Conservation (phyloP, 1,140 invertebrate species). For the Scaptomyza pallida region DNA sequence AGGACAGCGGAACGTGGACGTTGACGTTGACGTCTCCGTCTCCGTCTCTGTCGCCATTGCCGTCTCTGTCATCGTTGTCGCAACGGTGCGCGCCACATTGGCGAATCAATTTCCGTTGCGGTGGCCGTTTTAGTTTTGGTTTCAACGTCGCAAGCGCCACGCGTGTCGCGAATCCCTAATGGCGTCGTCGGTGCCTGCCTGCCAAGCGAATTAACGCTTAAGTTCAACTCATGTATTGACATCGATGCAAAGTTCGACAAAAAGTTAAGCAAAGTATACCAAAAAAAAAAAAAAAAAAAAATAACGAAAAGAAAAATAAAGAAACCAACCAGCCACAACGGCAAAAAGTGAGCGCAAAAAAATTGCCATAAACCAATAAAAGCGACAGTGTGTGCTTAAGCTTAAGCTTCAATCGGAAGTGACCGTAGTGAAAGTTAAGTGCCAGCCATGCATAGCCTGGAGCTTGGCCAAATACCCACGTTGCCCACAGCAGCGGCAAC, state of each 20-base stretch:
- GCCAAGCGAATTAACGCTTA: constrained; percentile 43
- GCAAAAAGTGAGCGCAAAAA: constrained; percentile 30
- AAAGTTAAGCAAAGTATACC: constrained; percentile 1
- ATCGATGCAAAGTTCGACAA: constrained; percentile 4
- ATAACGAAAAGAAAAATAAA: not conserved
- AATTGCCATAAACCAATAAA: constrained; percentile 1
- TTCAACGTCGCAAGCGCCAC: constrained; percentile 74
- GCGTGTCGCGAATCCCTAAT: constrained; percentile 78
- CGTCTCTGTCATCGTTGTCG: constrained; percentile 38
- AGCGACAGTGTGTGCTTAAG: no score
- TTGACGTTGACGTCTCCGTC: constrained; percentile 44
- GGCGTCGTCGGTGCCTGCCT: constrained; percentile 53
- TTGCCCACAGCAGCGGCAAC: constrained; percentile 34
- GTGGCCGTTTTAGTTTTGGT: constrained; percentile 80
- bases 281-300: constrained; percentile 2
- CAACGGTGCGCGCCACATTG: constrained; percentile 60
- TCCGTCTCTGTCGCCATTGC: constrained; percentile 33
- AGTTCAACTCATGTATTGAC: constrained; percentile 20
- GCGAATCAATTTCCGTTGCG: constrained; percentile 82
- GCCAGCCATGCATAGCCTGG: constrained; percentile 34
- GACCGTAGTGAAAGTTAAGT: constrained; percentile 20
- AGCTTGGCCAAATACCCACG: constrained; percentile 45
- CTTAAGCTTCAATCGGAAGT: constrained; percentile 7
- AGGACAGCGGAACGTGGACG: constrained; percentile 63
- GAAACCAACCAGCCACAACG: not conserved